Base-by-base conservation (phyloP, 1,140 invertebrate genomes). In the Papilio aristodemus region DNA sequence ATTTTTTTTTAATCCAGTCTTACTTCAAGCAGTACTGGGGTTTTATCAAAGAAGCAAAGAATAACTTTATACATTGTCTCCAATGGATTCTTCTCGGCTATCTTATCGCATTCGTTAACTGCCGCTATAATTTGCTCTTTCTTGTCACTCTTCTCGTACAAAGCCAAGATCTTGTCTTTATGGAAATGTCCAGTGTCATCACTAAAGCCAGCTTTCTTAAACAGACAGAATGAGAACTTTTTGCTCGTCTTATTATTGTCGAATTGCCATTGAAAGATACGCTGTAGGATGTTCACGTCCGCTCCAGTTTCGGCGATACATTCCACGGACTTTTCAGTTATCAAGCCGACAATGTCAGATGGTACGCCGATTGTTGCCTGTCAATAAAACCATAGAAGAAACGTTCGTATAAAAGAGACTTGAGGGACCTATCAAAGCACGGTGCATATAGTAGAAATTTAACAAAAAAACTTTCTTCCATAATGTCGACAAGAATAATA, bases 151-250 rank as follows among this genome's bases (percentile, higher is more conserved):
- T 71, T 68, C 19, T 54, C 38, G 32, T 64, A 66, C 10, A 66
- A 46, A 14, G 17, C 54, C 10, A 73, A 43, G 14, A 79, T 69
- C 46, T 68, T 82, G 0, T 76, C 71, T 13, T 67, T 36, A n/a
- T 73, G 50, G 0, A 75, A 54, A 14, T 79, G 73, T 3, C 76
- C 77, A 5, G 74, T 60, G 1, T 69, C 54, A 17, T 77, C 72
- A 5, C 57, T 63, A 17, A 72, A 77, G 2, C 73, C 76, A 36
- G 70, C 11, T 7, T 70, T 71, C 0, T 36, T 68, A 1, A 50
- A 37, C 5, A 80, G 59, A 32, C 80, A 82, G 43, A 72, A 74
- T 8, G 77, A 37, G 13, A 79, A 79, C n/a, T 79, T 76, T 37
- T 70, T 76, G 4, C 70, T 70, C 0, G 22, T 14, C 10, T 73